Evolutionary conservation across 2,888 invertebrate species (phyloP), one percentile per base, ranked within the genome.

Genomic region (Synanthedon myopaeformis): DNA sequence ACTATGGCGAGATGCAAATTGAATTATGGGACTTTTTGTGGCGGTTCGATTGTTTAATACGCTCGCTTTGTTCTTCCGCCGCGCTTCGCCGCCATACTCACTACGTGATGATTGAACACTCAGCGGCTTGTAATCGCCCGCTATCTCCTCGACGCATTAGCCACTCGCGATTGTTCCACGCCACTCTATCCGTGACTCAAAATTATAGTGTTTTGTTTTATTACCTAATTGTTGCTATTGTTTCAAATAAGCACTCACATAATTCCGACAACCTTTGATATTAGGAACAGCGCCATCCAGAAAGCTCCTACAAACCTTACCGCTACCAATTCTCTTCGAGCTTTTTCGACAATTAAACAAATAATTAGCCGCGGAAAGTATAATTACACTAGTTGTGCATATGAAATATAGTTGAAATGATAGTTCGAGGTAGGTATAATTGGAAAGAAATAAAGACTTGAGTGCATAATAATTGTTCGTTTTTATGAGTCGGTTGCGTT

Each of bases 21-120:
- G 82, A 86, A 86, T 87, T 86, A 87, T 86, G 85, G 73, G 82
- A 85, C 82, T 86, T 84, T 84, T 86, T 86, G 77, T 80, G 70
- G 69, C 66, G 63, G 74, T 79, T 79, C 84, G 80, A 82, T 86
- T 84, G 85, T 85, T 80, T 79, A 74, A 78, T 74, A 70, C 65
- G 63, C 58, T 56, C 65, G 74, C 86, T 86, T 86, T 87, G 86
- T 87, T 84, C 77, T 81, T 70, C 67, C 69, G 77, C 77, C 82
- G 72, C 68, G 61, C 54, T 57, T 61, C 35, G 35, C 35, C 35
- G 35, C 35, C 35, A 35, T 35, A 35, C 35, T 70, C 70, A 72
- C 70, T 79, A 84, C 86, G 85, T 85, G 87, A 82, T 82, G 85
- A 77, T 70, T 70, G 75, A 73, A 72, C 85, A 73, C 77, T 84